Evolutionary conservation across 1,140 invertebrate species (phyloP).

Genomic region (Lucilia cuprina): DNA sequence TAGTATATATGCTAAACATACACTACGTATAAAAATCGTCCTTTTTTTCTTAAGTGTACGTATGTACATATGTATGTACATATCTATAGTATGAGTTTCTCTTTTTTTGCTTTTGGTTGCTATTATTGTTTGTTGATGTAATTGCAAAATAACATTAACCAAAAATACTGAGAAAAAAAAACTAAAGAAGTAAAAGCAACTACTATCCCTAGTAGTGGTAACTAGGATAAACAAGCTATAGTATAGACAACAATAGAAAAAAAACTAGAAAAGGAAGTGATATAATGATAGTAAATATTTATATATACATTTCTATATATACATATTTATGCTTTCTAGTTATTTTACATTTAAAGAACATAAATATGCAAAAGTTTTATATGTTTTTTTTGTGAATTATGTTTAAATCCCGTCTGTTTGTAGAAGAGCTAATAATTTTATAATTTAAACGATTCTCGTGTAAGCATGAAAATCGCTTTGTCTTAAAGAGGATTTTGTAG

Average conservation of each 20-base stretch:
- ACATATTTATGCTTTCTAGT: neutral
- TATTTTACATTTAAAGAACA: neutral
- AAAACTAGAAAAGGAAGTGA: neutral
- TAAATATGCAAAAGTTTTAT: neutral
- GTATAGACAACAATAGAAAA: neutral
- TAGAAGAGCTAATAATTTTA: neutral
- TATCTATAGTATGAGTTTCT: neutral
- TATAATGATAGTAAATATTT: neutral
- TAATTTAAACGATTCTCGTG: neutral
- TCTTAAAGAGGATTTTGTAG: no score
- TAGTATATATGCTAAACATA: no score
- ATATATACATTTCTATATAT: neutral
- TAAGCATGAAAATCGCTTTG: no score
- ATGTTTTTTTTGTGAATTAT: neutral
- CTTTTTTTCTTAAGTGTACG: neutral
- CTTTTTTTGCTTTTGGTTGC: neutral
- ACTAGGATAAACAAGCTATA: neutral
- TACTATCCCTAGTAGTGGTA: neutral
- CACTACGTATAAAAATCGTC: neutral
- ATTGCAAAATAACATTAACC: slow-evolving; percentile 10
- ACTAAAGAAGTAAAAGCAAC: neutral
- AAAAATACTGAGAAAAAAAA: neutral
- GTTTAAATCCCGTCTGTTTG: neutral
- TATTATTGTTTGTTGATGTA: slow-evolving; percentile 11
- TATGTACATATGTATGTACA: no score